Evolutionary conservation across 2,797 vertebrate species (phyloP).

Genomic region (Bryconaethiops microstoma): DNA sequence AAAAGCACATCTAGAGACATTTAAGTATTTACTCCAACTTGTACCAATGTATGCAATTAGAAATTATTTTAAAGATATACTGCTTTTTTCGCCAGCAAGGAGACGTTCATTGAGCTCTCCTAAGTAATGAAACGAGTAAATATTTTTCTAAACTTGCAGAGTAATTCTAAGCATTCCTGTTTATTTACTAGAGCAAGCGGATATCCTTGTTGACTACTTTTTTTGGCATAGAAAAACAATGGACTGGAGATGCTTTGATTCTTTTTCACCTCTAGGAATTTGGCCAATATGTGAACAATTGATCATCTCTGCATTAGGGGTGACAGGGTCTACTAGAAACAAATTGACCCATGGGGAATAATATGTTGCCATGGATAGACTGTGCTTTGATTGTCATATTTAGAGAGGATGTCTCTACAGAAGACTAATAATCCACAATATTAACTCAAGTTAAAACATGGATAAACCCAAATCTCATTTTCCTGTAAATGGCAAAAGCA

Average conservation of each 20-base stretch:
- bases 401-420: conserved; percentile 18
- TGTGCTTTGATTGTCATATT: conserved; percentile 33
- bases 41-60: background rate
- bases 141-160: conserved; percentile 26
- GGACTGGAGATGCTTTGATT: background rate
- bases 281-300: background rate
- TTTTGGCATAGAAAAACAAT: too few relatives aligned
- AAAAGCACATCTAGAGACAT: background rate
- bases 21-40: background rate
- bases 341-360: conserved; percentile 29
- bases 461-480: conserved; percentile 41
- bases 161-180: conserved; percentile 31
- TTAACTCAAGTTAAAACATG: conserved; percentile 34
- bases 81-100: background rate
- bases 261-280: conserved; percentile 27
- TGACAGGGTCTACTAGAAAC: background rate
- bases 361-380: conserved; percentile 30
- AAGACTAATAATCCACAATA: conserved; percentile 38
- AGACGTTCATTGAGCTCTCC: background rate
- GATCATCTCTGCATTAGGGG: conserved; percentile 13
- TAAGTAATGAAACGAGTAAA: background rate
- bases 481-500: conserved; percentile 33
- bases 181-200: conserved; percentile 50
- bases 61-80: background rate
- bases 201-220: conserved; percentile 32